phyloP scores from a whole-genome alignment of 2,797 vertebrate species.

The Lacerta agilis region DNA sequence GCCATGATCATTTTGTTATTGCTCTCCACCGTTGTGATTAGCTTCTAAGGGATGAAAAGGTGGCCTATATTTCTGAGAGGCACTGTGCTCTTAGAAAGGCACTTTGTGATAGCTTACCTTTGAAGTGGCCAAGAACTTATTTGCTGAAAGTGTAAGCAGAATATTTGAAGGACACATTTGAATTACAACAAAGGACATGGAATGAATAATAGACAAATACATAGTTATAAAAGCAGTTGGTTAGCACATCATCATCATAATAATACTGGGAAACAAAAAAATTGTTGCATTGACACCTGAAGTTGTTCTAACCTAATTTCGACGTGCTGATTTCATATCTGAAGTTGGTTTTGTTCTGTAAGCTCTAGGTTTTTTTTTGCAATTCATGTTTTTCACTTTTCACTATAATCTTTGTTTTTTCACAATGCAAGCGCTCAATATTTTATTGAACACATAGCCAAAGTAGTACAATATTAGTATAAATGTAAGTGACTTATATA shows the following conservation, averaged over 20 bases:
- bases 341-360: too few species aligned
- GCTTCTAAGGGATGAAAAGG: constrained; percentile 68
- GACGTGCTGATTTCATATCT: too few species aligned
- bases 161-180: constrained; percentile 63
- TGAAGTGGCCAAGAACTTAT: constrained; percentile 62
- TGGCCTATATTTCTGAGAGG: constrained; percentile 62
- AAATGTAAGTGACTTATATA: too few species aligned
- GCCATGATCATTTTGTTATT: constrained; percentile 68
- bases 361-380: too few species aligned
- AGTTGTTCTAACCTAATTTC: too few species aligned
- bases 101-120: constrained; percentile 52
- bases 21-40: constrained; percentile 62
- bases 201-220: constrained; percentile 59
- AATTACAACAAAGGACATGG: constrained; percentile 67
- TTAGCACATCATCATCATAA: constrained; percentile 25
- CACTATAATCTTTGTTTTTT: too few species aligned
- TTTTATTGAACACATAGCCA: too few species aligned
- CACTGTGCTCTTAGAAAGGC: constrained; percentile 60
- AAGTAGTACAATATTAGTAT: too few species aligned
- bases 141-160: constrained; percentile 46
- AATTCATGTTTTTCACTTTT: too few species aligned
- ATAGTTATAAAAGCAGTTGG: constrained; percentile 58
- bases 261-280: too few species aligned
- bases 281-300: too few species aligned
- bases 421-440: too few species aligned